Conservation (phyloP, 92 coral and sea anemone genomes). For the Epizoanthus scotinus region DNA sequence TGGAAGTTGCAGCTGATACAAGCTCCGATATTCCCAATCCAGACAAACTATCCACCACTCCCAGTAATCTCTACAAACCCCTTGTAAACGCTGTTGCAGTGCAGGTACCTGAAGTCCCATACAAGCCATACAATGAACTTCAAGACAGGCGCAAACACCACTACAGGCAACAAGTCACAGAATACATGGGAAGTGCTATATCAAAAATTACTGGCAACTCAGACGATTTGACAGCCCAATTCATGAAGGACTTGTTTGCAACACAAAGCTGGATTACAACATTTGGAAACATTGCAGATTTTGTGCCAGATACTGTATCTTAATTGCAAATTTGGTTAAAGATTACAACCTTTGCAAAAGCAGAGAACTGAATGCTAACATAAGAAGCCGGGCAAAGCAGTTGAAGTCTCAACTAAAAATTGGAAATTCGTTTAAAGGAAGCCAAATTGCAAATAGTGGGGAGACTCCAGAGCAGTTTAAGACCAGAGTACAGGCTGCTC, state of each 20-base stretch:
- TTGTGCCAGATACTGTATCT: neutral
- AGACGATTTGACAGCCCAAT: neutral
- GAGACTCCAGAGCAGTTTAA: constrained; percentile 35
- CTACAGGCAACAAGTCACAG: neutral
- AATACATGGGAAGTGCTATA: neutral
- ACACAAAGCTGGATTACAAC: neutral
- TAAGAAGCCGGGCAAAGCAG: constrained; percentile 37
- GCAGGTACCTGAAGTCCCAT: neutral
- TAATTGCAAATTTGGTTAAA: constrained; percentile 25
- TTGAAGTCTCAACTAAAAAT: constrained; percentile 39
- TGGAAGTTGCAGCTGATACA: no score
- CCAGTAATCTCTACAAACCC: no score
- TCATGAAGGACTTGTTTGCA: neutral
- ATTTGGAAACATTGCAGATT: neutral
- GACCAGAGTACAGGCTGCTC: constrained; percentile 41
- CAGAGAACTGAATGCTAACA: constrained; percentile 21
- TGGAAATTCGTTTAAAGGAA: constrained; percentile 40
- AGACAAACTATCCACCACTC: no score
- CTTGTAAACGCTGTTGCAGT: no score
- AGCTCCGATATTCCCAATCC: no score
- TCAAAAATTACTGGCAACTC: neutral
- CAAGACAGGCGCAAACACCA: neutral
- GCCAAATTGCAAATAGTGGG: constrained; percentile 38
- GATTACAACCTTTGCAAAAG: constrained; percentile 54
- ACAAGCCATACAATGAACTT: neutral